Conservation (phyloP, 2,113 vertebrate species). For the Halichoerus grypus region DNA sequence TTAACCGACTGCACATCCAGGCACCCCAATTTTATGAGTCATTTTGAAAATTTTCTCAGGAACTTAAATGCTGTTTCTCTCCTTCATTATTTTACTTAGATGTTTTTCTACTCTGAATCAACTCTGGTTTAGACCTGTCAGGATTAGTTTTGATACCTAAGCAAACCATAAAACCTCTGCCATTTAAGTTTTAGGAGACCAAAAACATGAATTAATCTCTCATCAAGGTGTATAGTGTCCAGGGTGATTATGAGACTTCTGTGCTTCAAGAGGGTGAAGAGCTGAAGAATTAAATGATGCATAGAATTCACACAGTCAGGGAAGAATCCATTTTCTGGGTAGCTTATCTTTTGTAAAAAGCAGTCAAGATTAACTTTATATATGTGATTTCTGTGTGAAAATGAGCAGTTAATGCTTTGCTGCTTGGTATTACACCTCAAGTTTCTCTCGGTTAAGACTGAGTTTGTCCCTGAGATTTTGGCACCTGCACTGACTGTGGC, state of each 20-base stretch:
- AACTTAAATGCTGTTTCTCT: slow-evolving; percentile 62
- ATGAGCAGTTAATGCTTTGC: neutral
- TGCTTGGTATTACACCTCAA: neutral
- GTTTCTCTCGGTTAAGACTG: neutral
- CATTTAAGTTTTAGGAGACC: neutral
- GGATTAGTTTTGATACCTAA: slow-evolving; percentile 43
- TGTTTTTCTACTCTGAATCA: neutral
- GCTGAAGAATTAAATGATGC: slow-evolving; percentile 43
- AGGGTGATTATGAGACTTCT: neutral
- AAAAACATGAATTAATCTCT: slow-evolving; percentile 39
- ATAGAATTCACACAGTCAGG: neutral
- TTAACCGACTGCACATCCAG: neutral
- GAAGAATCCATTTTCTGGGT: neutral
- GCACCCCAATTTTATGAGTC: neutral
- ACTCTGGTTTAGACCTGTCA: slow-evolving; percentile 9
- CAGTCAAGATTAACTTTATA: neutral
- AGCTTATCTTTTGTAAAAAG: slow-evolving; percentile 13
- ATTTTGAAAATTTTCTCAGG: neutral
- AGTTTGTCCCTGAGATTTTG: neutral
- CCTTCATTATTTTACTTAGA: slow-evolving; percentile 43
- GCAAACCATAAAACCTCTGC: neutral
- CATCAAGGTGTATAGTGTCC: neutral
- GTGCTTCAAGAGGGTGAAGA: neutral
- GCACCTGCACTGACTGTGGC: neutral
- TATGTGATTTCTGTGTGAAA: neutral